Evolutionary conservation across 2,113 vertebrate species (phyloP), one percentile per base, ranked within the genome.

Genomic region (Gasterosteus aculeatus): DNA sequence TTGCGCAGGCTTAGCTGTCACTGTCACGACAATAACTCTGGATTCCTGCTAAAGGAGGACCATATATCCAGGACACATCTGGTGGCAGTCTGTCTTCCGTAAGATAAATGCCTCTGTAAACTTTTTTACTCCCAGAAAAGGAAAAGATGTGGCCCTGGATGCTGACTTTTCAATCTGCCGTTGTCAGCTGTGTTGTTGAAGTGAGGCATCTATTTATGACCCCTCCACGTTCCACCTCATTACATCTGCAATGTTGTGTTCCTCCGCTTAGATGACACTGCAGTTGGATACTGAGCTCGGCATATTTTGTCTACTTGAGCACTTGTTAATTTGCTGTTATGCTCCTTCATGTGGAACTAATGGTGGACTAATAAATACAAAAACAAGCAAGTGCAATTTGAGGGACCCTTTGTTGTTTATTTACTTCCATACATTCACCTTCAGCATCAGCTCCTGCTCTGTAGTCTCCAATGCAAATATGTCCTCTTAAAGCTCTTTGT

Each of bases 211-310:
- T 91, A 76, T 91, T 66, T 84, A 77, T 90, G 90, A 92, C 87
- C 84, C 83, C 31, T 74, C 80, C 72, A 58, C 9, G 86, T 92
- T 93, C 86, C 87, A 81, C 87, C 84, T 83, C 90, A 93, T 93
- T 93, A 91, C 89, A 72, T 89, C 74, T 75, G 76, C 79, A 71
- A 81, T 88, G 77, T 87, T 86, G 62, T 86, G 82, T 87, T 90
- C 80, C 75, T 89, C 75, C 61, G 65, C 76, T 80, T 78, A 70
- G 75, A 85, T 62, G 80, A 84, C 85, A 56, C 15, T 81, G 85
- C 88, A 93, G 91, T 88, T 92, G 90, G 64, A 85, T 82, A 72
- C 72, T 77, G 84, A 89, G 87, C 82, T 81, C 29, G 63, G 81
- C 86, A 78, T 85, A 77, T 89, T 88, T 85, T 62, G 75, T 71